Evolutionary conservation across 1,140 invertebrate genomes (phyloP), one percentile per base, ranked within the genome.

Genomic region (Proctacanthus coquilletti): DNA sequence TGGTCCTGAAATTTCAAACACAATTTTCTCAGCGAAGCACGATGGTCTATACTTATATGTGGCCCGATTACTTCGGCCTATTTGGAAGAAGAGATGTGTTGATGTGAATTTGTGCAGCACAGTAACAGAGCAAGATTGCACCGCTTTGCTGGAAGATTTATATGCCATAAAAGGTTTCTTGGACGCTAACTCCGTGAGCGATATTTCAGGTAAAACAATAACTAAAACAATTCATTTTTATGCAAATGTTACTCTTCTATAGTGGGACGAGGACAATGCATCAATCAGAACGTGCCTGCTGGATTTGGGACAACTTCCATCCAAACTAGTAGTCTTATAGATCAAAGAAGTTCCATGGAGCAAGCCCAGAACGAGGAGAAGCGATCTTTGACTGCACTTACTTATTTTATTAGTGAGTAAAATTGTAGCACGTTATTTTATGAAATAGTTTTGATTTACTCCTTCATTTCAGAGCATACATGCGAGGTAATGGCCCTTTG

Each of bases 401-500:
- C 79, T 56, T 66, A 75, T 23, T 76, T 93, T 45, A 71, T 92
- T 18, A 72, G 66, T 63, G 48, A 46, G 56, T 49, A 23, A 15
- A n/a, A n/a, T n/a, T n/a, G n/a, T n/a, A n/a, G n/a, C n/a, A n/a
- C n/a, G n/a, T n/a, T n/a, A n/a, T n/a, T n/a, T n/a, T 21, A 11
- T 27, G 32, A 35, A 25, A 30, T 34, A 25, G n/a, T 25, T n/a
- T 25, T 32, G 6, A 32, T 32, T 32, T 32, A 5, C 5, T 32
- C 6, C 30, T 32, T 35, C 9, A 34, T 53, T 33, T 38, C 44
- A 71, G 69, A 70, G 39, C 76, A 88, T 52, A 72, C 80, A 3
- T 80, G 81, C 51, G 91, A 98, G 66, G 83, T 94, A 46, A 62
- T 97, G 21, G 84, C 83, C 18, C 63, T 98, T n/a, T 94, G 91